Conservation (phyloP, 2,888 invertebrate genomes). For the Polymixis lichenea region DNA sequence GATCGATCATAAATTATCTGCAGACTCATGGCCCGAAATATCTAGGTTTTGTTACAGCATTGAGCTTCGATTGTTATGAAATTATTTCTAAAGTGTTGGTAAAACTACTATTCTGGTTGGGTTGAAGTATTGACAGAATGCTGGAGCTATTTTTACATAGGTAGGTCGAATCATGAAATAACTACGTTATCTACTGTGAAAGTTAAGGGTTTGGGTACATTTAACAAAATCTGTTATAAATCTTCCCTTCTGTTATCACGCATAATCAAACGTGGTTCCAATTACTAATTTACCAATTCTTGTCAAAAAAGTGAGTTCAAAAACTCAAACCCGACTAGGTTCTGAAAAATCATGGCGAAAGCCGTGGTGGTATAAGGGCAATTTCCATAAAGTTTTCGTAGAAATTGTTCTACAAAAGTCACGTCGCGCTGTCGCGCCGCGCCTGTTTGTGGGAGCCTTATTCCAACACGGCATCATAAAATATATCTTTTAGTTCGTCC, state of each 20-base stretch:
- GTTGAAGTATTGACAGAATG: neutral
- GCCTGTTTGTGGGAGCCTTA: no score
- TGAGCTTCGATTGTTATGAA: conserved; percentile 22
- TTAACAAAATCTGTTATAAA: neutral
- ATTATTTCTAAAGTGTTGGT: neutral
- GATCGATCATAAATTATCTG: conserved; percentile 52
- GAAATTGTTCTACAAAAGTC: no score
- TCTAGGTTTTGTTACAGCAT: conserved; percentile 37
- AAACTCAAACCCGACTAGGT: no score
- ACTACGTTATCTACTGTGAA: no score
- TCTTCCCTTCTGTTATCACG: no score
- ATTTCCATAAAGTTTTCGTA: no score
- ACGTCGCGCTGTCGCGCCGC: no score
- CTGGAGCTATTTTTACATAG: neutral
- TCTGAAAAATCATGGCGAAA: no score
- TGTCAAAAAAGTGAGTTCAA: neutral
- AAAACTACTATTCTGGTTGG: neutral
- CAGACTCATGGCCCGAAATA: conserved; percentile 29
- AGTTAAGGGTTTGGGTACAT: neutral
- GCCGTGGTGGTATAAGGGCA: no score
- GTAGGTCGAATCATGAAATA: neutral
- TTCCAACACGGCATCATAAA: no score
- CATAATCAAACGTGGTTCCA: neutral
- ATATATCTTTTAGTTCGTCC: no score
- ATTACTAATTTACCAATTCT: neutral